Conservation (phyloP, 1,140 invertebrate genomes). For the Oppia nitens region DNA sequence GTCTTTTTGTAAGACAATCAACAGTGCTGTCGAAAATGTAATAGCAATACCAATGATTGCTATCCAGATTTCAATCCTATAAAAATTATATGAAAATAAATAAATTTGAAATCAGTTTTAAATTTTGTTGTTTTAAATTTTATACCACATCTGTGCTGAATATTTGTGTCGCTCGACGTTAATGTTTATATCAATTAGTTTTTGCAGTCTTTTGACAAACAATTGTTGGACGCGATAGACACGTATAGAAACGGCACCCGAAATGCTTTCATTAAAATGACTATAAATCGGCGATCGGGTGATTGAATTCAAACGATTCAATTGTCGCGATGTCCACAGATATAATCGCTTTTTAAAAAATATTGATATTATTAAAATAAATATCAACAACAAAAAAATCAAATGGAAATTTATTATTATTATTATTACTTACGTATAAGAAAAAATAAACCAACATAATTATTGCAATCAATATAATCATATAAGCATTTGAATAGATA, state of each 20-base stretch:
- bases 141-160: slow-evolving; percentile 23
- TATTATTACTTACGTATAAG: slow-evolving; percentile 38
- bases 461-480: slow-evolving; percentile 35
- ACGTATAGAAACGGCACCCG: slow-evolving; percentile 37
- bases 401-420: too few species aligned
- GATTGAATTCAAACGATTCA: slow-evolving; percentile 37
- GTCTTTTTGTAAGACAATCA: slow-evolving; percentile 37
- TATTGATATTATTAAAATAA: slow-evolving; percentile 38
- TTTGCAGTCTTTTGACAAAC: neutral
- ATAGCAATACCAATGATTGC: slow-evolving; percentile 28
- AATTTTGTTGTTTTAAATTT: neutral
- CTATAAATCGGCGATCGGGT: slow-evolving; percentile 37
- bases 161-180: slow-evolving; percentile 27
- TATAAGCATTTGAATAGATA: slow-evolving; percentile 30
- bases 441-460: slow-evolving; percentile 37
- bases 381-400: too few species aligned
- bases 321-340: slow-evolving; percentile 35
- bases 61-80: slow-evolving; percentile 25
- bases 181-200: slow-evolving; percentile 19
- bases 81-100: too few species aligned
- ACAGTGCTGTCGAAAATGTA: slow-evolving; percentile 25
- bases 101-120: too few species aligned
- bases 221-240: slow-evolving; percentile 29
- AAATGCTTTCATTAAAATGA: slow-evolving; percentile 38
- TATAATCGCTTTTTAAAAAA: slow-evolving; percentile 31